A percentile compares a stretch with the other conserved stretches of the same genome.
Evolutionary conservation across 1,140 invertebrate genomes (phyloP).

Genomic region (Ephestia elutella): DNA sequence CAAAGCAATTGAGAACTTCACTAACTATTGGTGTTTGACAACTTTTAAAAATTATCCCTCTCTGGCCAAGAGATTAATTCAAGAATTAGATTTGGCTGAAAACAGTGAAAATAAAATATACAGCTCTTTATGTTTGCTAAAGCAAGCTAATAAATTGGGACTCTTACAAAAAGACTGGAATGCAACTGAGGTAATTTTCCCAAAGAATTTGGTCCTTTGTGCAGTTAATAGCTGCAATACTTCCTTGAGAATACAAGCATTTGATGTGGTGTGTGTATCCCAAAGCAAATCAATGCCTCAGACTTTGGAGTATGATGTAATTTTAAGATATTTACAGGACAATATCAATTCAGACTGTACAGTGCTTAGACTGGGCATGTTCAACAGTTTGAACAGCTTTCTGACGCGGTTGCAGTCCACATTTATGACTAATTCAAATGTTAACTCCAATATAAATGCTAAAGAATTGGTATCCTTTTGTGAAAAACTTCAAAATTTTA

Average conservation of each 20-base stretch:
- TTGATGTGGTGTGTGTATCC: slow-evolving; percentile 57
- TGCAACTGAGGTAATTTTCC: slow-evolving; percentile 12
- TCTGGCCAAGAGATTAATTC: slow-evolving; percentile 32
- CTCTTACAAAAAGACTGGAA: slow-evolving; percentile 36
- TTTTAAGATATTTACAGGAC: slow-evolving; percentile 48
- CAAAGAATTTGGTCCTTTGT: slow-evolving; percentile 22
- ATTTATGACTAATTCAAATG: slow-evolving; percentile 30
- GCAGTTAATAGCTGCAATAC: slow-evolving; percentile 42
- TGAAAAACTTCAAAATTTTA: slow-evolving; percentile 39
- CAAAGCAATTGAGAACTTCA: slow-evolving; percentile 56
- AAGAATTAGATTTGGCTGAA: slow-evolving; percentile 28
- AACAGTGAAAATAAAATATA: slow-evolving; percentile 34
- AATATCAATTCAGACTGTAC: slow-evolving; percentile 68
- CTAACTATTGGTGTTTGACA: slow-evolving; percentile 63
- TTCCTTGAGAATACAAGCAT: slow-evolving; percentile 49
- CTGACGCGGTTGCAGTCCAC: slow-evolving; percentile 36
- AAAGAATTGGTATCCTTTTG: slow-evolving; percentile 36
- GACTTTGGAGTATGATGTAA: slow-evolving; percentile 37
- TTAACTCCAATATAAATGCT: slow-evolving; percentile 15
- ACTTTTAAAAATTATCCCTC: slow-evolving; percentile 62
- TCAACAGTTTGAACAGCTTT: slow-evolving; percentile 49
- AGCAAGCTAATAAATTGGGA: slow-evolving; percentile 56
- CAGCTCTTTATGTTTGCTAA: slow-evolving; percentile 47
- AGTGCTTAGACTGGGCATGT: slow-evolving; percentile 56
- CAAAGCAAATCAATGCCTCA: slow-evolving; percentile 42